Evolutionary conservation across 2,797 vertebrate genomes (phyloP).

Genomic region (Setipinna tenuifilis): DNA sequence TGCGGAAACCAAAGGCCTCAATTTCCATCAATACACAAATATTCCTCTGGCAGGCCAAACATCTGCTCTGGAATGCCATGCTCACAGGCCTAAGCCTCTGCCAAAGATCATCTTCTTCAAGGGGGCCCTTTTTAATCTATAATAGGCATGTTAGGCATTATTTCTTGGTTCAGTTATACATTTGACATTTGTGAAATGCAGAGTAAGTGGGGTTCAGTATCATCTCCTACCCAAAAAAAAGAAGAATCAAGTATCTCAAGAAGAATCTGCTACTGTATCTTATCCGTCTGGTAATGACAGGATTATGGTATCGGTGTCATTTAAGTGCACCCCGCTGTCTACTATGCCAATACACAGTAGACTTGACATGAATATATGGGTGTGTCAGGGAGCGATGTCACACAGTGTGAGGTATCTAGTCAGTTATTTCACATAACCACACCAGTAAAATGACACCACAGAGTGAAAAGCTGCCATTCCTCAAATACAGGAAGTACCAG

Average conservation of each 20-base stretch:
- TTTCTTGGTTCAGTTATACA: too few species aligned
- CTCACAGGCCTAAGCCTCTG: neutral
- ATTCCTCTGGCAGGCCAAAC: constrained; percentile 31
- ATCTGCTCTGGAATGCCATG: neutral
- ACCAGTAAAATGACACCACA: too few species aligned
- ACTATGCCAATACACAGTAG: too few species aligned
- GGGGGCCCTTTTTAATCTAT: neutral
- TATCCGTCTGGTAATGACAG: too few species aligned
- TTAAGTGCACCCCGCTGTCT: neutral
- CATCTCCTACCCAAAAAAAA: too few species aligned
- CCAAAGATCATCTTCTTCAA: neutral
- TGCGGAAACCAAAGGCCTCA: constrained; percentile 54
- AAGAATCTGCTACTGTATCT: too few species aligned
- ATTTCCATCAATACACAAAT: constrained; percentile 62
- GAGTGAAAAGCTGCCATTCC: neutral
- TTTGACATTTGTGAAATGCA: neutral
- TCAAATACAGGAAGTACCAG: neutral
- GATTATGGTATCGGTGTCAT: neutral
- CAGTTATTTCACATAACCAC: too few species aligned
- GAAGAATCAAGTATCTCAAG: too few species aligned
- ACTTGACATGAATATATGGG: too few species aligned
- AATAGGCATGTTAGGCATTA: too few species aligned
- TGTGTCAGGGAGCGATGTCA: neutral
- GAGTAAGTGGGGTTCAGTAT: neutral
- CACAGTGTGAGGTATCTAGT: neutral